A percentile compares a stretch with the other conserved stretches of the same genome.
These are phyloP conservation scores for Machimus atricapillus DNA, from an alignment of 2,888 invertebrate genomes.

Conservation along the genomic window DNA sequence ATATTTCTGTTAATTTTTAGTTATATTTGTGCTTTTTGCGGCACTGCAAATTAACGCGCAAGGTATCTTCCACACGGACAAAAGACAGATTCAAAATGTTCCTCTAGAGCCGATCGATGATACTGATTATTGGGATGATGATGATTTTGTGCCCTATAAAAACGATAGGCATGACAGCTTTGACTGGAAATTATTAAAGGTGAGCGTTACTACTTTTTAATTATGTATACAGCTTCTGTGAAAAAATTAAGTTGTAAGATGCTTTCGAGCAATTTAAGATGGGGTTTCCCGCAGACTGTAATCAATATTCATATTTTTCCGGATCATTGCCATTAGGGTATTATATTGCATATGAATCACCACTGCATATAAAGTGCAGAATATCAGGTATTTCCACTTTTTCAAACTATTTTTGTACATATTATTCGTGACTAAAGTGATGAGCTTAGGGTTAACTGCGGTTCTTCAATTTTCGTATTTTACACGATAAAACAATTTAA, in stretches of 20 bases:
- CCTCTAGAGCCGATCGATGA: conserved; percentile 43
- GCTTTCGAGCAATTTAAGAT: not conserved
- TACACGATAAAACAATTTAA: not conserved
- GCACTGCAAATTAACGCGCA: not conserved
- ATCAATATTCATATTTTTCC: not conserved
- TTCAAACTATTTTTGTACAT: not conserved
- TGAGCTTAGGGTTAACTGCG: not conserved
- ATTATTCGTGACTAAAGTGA: not conserved
- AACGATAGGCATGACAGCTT: conserved; percentile 66
- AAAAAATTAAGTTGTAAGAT: not conserved
- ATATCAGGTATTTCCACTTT: not conserved
- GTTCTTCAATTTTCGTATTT: not conserved
- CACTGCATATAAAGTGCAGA: not conserved
- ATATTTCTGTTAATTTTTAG: not conserved
- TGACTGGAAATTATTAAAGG: conserved; percentile 73
- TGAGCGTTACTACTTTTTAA: conserved; percentile 52
- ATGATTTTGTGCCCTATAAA: conserved; percentile 57
- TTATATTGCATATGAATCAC: not conserved
- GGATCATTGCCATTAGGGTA: not conserved
- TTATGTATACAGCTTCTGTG: not conserved
- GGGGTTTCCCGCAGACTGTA: not conserved
- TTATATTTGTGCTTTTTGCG: not conserved
- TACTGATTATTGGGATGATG: conserved; percentile 53
- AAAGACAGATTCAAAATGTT: not conserved
- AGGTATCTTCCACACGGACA: not conserved